Conservation (phyloP, 2,888 invertebrate species). For the Dryococelus australis region DNA sequence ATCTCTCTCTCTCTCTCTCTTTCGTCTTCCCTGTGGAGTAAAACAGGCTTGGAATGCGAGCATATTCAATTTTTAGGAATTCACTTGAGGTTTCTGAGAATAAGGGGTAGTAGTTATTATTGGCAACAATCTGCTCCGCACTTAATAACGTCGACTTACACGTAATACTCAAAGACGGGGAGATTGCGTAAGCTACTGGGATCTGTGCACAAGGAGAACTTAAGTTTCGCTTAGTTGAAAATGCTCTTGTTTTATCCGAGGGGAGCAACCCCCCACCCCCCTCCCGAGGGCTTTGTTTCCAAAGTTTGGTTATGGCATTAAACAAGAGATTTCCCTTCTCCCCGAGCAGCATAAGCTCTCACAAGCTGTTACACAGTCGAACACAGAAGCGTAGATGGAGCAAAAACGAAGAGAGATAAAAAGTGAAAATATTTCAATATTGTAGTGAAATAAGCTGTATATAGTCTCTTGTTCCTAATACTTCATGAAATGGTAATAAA, state of each 20-base stretch:
- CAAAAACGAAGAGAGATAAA: background rate
- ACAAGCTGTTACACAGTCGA: background rate
- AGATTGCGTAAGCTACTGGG: background rate
- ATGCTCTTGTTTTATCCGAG: background rate
- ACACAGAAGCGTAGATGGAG: background rate
- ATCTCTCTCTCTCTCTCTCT: too few relatives aligned
- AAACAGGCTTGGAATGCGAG: too few relatives aligned
- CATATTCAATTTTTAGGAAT: too few relatives aligned
- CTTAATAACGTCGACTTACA: background rate
- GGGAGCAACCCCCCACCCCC: background rate
- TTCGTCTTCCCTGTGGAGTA: too few relatives aligned
- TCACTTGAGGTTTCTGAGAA: background rate
- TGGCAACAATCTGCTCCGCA: too few relatives aligned
- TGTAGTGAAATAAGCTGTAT: too few relatives aligned
- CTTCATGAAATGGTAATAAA: too few relatives aligned
- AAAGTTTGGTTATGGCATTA: constrained; percentile 16
- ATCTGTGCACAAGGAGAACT: background rate
- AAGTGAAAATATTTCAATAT: background rate
- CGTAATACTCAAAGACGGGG: background rate
- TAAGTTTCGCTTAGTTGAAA: constrained; percentile 16
- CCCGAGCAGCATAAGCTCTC: background rate
- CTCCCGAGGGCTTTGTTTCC: background rate
- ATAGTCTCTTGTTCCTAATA: too few relatives aligned
- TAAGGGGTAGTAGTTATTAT: background rate
- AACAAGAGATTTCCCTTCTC: background rate